Base-by-base conservation (phyloP, 2,113 vertebrate genomes). In the Ciconia stormi region DNA sequence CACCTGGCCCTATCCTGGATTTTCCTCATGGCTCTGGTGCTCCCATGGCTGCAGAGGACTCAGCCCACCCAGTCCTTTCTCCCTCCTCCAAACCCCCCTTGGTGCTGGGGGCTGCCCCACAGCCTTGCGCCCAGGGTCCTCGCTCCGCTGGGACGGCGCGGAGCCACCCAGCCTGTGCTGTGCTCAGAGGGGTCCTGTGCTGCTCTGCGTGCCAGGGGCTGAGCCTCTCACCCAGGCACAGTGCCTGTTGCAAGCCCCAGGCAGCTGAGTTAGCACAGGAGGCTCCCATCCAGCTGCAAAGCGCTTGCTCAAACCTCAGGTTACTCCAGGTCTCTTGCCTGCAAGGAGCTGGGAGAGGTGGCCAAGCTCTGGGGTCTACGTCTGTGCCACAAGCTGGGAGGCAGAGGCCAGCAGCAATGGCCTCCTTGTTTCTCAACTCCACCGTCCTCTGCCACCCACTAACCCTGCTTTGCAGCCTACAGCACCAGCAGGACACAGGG, bases 121-220 rank as follows among this genome's bases (percentile, higher is more conserved):
- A 67, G 36, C 50, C 79, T 52, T 42, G 19, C 8, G 29, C 29
- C 29, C 2, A 0, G 5, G 8, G 19, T 76, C 36, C 34, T 72
- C 0, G 1, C 32, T 30, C 34, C 34, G 17, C 25, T 38, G 47
- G 20, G 29, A n/a, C 0, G 2, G 13, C 1, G 0, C 7, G 10
- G 55, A 78, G 56, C n/a, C 49, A 19, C 23, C 40, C n/a, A 70
- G 40, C 46, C 46, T 2, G 0, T 29, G 65, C 47, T 62, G 46
- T 1, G 9, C 38, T 46, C 67, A 23, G 76, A 14, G 47, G 23
- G 13, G 34, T 66, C 72, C 66, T 0, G 0, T 0, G 3, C 52
- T 46, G 63, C 55, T 47, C 52, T 46, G 63, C 55, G 42, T 49
- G 47, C 67, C 34, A 19, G 18, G 11, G 32, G 22, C 36, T 58